Conservation (phyloP, 1,140 invertebrate species). For the Popillia japonica region DNA sequence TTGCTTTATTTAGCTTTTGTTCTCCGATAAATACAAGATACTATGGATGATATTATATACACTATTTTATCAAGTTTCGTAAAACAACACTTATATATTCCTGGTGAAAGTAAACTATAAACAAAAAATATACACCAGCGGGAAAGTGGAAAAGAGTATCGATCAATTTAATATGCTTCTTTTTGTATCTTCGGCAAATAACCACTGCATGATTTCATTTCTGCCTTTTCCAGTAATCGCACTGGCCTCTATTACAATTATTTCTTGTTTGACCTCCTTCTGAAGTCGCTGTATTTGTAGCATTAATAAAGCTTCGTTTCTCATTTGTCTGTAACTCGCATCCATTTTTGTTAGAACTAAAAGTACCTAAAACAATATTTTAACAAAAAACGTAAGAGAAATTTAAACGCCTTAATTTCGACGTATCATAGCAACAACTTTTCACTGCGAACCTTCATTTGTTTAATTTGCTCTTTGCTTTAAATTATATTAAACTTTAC, state of each 20-base stretch:
- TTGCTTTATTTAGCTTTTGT: too few species aligned
- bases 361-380: conserved; percentile 65
- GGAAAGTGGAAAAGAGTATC: background rate
- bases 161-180: conserved; percentile 14
- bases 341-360: conserved; percentile 84
- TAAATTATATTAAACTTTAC: too few species aligned
- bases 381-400: too few species aligned
- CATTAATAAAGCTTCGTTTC: conserved; percentile 83
- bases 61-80: background rate
- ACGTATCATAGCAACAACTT: too few species aligned
- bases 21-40: too few species aligned
- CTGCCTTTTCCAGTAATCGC: conserved; percentile 75
- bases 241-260: conserved; percentile 75
- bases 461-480: too few species aligned
- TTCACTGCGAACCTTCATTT: too few species aligned
- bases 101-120: background rate
- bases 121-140: background rate
- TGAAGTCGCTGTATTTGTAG: conserved; percentile 71
- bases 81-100: background rate
- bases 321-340: conserved; percentile 81
- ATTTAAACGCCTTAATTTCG: too few species aligned
- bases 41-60: too few species aligned
- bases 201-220: conserved; percentile 71
- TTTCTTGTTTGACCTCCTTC: conserved; percentile 70
- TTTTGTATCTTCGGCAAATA: conserved; percentile 52